A percentile compares a stretch with the other conserved stretches of the same genome.
Conservation (phyloP, 2,797 vertebrate species). For the Pangasius macronema region DNA sequence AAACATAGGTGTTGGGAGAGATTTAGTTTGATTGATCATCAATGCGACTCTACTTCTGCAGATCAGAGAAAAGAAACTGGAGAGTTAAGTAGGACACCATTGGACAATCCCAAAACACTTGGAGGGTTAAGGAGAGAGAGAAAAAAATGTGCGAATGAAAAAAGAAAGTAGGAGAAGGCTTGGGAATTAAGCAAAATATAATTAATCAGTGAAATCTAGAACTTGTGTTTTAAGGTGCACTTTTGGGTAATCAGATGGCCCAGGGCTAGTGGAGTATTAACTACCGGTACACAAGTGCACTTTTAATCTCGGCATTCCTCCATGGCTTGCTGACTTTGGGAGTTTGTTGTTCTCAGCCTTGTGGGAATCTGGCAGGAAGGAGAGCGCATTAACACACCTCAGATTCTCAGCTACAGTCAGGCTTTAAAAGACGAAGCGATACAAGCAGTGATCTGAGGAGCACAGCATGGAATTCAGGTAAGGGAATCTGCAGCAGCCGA, state of each 20-base stretch:
- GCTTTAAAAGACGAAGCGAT: slow-evolving; percentile 58
- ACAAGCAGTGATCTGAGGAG: slow-evolving; percentile 56
- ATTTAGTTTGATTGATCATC: slow-evolving; percentile 57
- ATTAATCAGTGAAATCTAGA: slow-evolving; percentile 65
- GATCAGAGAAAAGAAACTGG: slow-evolving; percentile 59
- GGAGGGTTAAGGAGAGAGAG: slow-evolving; percentile 41
- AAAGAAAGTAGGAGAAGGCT: slow-evolving; percentile 49
- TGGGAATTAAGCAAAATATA: slow-evolving; percentile 68
- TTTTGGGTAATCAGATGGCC: slow-evolving; percentile 57
- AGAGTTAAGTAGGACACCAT: slow-evolving; percentile 61
- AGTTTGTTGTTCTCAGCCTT: slow-evolving; percentile 64
- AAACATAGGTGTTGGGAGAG: slow-evolving; percentile 49
- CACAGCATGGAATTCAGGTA: slow-evolving; percentile 60
- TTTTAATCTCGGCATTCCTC: slow-evolving; percentile 59
- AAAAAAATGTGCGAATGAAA: slow-evolving; percentile 54
- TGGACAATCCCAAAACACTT: slow-evolving; percentile 62
- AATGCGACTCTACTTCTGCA: slow-evolving; percentile 51
- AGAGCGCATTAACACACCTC: slow-evolving; percentile 55
- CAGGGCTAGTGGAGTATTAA: slow-evolving; percentile 61
- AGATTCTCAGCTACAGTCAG: slow-evolving; percentile 47
- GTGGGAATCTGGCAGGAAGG: slow-evolving; percentile 48
- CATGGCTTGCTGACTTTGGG: slow-evolving; percentile 57
- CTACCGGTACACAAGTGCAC: slow-evolving; percentile 59
- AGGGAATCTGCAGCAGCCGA: slow-evolving; percentile 53
- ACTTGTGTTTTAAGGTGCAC: slow-evolving; percentile 60